Evolutionary conservation across 1,140 invertebrate species (phyloP).

Genomic region (Pseudobourletiella spinata): DNA sequence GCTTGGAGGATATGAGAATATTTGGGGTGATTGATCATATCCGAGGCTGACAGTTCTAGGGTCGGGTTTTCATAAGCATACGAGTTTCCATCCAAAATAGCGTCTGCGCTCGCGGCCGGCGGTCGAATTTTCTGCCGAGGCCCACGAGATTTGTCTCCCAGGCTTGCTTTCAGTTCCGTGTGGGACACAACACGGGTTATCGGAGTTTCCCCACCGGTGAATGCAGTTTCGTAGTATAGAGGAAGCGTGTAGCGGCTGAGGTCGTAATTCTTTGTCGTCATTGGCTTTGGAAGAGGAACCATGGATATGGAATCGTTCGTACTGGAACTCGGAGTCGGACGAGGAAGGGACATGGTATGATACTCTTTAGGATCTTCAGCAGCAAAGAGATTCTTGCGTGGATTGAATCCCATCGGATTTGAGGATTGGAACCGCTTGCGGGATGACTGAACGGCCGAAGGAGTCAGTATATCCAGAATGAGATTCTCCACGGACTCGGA

Average conservation of each 20-base stretch:
- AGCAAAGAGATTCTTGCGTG: neutral
- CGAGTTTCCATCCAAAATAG: neutral
- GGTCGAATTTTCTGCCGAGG: neutral
- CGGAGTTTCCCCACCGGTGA: constrained; percentile 26
- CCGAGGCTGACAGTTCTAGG: constrained; percentile 26
- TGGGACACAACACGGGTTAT: constrained; percentile 30
- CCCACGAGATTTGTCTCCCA: constrained; percentile 3
- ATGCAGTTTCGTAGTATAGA: constrained; percentile 32
- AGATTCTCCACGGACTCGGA: constrained; percentile 33
- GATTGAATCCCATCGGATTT: neutral
- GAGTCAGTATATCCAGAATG: constrained; percentile 31
- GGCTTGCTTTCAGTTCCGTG: constrained; percentile 27
- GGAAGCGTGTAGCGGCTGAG: constrained; percentile 14
- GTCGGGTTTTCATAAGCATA: constrained; percentile 34
- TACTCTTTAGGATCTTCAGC: neutral
- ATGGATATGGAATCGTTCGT: too few relatives aligned
- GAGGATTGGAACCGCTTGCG: neutral
- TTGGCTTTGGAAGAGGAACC: constrained; percentile 10
- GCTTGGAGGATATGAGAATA: constrained; percentile 17
- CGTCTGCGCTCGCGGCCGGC: neutral
- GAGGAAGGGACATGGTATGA: neutral
- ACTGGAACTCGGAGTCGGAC: neutral
- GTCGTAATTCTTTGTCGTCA: constrained; percentile 23
- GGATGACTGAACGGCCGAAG: neutral
- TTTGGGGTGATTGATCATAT: constrained; percentile 35